Base-by-base conservation (phyloP, 2,797 vertebrate species). In the Melanogrammus aeglefinus region DNA sequence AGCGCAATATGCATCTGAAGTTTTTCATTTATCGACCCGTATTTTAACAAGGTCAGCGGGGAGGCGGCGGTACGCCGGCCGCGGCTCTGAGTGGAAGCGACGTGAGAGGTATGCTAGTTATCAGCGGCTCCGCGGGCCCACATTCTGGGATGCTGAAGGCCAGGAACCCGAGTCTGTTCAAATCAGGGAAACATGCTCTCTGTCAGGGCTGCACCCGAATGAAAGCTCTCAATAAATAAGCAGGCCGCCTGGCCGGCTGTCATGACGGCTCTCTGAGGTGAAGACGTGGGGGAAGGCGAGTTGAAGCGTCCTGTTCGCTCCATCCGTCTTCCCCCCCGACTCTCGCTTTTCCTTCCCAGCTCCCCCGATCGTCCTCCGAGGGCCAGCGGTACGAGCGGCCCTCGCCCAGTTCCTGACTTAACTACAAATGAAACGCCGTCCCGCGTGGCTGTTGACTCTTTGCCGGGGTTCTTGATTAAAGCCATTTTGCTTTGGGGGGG, bases 221-320 rank as follows among this genome's bases (percentile, higher is more conserved):
- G 86, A 89, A 87, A 84, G 80, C 84, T 88, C 80, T 85, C 87
- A 80, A 90, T 90, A 90, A 91, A 92, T 91, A 90, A 91, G 86
- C 86, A 80, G 86, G 77, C 75, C 79, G 31, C 31, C 31, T 27
- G 80, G 80, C 77, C 21, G 41, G 76, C 80, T 84, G 80, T 86
- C 85, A 73, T 82, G 87, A 89, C 86, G 86, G 85, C 80, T 90
- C 87, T 78, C 79, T 35, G 77, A 82, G 76, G 86, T 83, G 79
- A 81, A 88, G 83, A 86, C 12, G 63, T 31, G 77, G 76, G 76
- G 84, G 31, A 75, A 82, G 77, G 77, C 77, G 73, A 86, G 86
- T 86, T 85, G 86, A 84, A 84, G 84, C 12, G 75, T 82, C 78
- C 83, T 79, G 82, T 76, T 77, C 75, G 74, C 79, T 78, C 57